Evolutionary conservation across 2,888 invertebrate genomes (phyloP).

Genomic region (Leptinotarsa rubiginosa): DNA sequence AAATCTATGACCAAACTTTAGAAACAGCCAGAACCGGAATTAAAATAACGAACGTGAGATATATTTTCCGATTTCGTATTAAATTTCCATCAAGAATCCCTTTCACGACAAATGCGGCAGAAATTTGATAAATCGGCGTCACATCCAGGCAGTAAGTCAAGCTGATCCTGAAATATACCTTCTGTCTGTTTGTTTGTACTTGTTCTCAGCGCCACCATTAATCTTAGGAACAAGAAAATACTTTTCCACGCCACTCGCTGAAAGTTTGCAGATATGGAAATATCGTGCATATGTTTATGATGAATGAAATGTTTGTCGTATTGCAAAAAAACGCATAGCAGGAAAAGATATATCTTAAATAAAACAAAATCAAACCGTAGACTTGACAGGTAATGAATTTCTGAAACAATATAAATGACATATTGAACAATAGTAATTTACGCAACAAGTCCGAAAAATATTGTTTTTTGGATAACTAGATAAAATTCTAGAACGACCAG

Average conservation of each 20-base stretch:
- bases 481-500: too few relatives aligned
- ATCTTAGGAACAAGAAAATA: conserved; percentile 55
- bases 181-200: conserved; percentile 65
- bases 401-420: too few relatives aligned
- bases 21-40: background rate
- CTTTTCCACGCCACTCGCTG: conserved; percentile 39
- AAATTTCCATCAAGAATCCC: conserved; percentile 24
- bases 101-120: conserved; percentile 34
- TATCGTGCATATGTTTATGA: background rate
- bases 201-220: conserved; percentile 58
- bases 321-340: too few relatives aligned
- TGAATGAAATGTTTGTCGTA: too few relatives aligned
- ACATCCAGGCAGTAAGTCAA: conserved; percentile 64
- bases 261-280: conserved; percentile 10
- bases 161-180: conserved; percentile 66
- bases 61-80: conserved; percentile 14
- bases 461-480: too few relatives aligned
- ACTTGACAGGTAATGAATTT: too few relatives aligned
- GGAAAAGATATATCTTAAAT: too few relatives aligned
- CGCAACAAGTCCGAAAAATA: too few relatives aligned
- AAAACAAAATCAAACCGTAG: too few relatives aligned
- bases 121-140: conserved; percentile 62
- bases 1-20: too few relatives aligned
- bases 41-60: conserved; percentile 15
- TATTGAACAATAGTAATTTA: too few relatives aligned